phyloP scores from a whole-genome alignment of 2,888 invertebrate genomes.

The Chalcosyrphus nemorum region DNA sequence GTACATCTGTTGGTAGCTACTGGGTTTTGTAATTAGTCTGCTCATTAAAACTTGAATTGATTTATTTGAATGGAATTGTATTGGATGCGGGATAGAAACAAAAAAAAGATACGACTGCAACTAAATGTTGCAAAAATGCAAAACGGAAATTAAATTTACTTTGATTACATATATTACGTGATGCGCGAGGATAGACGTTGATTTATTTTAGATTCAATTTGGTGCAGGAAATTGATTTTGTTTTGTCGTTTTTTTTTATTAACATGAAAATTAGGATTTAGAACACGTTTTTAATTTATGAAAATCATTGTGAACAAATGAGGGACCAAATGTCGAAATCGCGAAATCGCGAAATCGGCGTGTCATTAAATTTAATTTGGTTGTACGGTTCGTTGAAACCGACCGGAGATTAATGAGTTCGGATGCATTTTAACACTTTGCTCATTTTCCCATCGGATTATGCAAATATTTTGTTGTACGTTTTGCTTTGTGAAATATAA shows the following conservation, averaged over 20 bases:
- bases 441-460: no score
- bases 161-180: neutral
- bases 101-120: neutral
- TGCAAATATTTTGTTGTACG: no score
- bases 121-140: neutral
- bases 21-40: constrained; percentile 11
- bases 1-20: neutral
- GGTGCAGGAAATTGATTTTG: neutral
- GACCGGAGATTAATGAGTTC: neutral
- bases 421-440: neutral
- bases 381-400: neutral
- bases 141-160: constrained; percentile 33
- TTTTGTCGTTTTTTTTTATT: neutral
- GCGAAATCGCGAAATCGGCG: neutral
- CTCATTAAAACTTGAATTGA: constrained; percentile 42
- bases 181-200: neutral
- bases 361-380: neutral
- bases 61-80: neutral
- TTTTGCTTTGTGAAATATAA: no score
- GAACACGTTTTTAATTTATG: neutral
- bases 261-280: neutral
- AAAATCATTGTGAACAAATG: neutral
- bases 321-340: neutral
- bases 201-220: neutral
- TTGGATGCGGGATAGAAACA: neutral